Conservation (phyloP, 2,797 vertebrate genomes). For the Momotus momota region DNA sequence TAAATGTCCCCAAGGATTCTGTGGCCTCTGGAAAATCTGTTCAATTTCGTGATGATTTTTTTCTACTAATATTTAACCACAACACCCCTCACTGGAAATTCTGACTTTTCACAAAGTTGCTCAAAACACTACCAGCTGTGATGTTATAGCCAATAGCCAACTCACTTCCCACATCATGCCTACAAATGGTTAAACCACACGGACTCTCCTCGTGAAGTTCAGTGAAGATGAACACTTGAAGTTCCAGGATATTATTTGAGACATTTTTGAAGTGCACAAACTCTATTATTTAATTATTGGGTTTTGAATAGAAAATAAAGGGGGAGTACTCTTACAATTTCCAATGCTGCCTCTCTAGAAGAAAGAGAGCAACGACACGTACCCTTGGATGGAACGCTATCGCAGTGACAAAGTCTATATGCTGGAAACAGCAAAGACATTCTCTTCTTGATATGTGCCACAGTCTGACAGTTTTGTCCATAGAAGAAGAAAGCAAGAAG, state of each 20-base stretch:
- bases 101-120: not conserved
- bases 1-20: not conserved
- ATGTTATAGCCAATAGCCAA: not conserved
- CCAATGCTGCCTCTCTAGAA: not conserved
- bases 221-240: not conserved
- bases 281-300: not conserved
- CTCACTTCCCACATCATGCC: not conserved
- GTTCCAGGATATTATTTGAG: not conserved
- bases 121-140: not conserved
- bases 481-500: conserved; percentile 98
- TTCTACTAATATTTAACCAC: not conserved
- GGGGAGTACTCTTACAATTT: not conserved
- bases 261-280: not conserved
- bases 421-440: conserved; percentile 99
- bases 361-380: conserved; percentile 65
- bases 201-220: not conserved
- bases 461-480: conserved; percentile 97
- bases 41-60: not conserved
- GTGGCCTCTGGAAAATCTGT: not conserved
- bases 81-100: not conserved
- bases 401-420: conserved; percentile 98
- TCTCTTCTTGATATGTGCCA: conserved; percentile 99
- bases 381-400: conserved; percentile 99
- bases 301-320: not conserved
- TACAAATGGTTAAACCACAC: not conserved